Base-by-base conservation (phyloP, 2,888 invertebrate genomes). In the Nineta flava region DNA sequence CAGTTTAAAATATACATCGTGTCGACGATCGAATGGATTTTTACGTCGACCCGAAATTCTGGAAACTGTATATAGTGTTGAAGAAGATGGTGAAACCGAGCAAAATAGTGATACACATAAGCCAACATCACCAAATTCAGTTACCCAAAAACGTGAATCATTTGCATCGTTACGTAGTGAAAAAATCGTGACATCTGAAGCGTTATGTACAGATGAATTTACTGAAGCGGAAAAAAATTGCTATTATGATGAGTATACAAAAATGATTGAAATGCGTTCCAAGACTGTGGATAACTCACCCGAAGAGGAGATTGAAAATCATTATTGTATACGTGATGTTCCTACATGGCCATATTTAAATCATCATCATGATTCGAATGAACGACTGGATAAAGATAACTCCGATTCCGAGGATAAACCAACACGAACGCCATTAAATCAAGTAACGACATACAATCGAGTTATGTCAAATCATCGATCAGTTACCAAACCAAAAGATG, bases 391-490 rank as follows among this genome's bases (percentile, higher is more conserved):
- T 26, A 55, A 59, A 31, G 56, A 57, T 17, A 70, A 54, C 61
- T 64, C 45, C 47, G 56, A 55, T 13, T 71, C 56, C 12, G 71
- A 70, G 65, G 62, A 57, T 59, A 70, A 13, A 72, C 68, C 53
- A n/a, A 52, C 48, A 44, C 54, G 54, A 47, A 51, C 52, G 41
- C 54, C 56, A 55, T 47, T 60, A 16, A 65, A 61, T 53, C 81
- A 78, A 53, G 83, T 86, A 47, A 82, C 82, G 12, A 82, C 81
- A 1, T 87, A 84, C 67, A 87, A 87, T 66, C 71, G 90, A 56
- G 88, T 90, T 51, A 90, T 90, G 88, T 87, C 86, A 44, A 90
- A 88, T 67, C 90, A 91, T 65, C 74, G 88, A 54, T 87, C 87
- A 48, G 90, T 91, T 47, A 88, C 87, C 5, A 90, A 90, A 64